phyloP scores from a whole-genome alignment of 2,113 vertebrate species.

The Sylvicapra grimmia region DNA sequence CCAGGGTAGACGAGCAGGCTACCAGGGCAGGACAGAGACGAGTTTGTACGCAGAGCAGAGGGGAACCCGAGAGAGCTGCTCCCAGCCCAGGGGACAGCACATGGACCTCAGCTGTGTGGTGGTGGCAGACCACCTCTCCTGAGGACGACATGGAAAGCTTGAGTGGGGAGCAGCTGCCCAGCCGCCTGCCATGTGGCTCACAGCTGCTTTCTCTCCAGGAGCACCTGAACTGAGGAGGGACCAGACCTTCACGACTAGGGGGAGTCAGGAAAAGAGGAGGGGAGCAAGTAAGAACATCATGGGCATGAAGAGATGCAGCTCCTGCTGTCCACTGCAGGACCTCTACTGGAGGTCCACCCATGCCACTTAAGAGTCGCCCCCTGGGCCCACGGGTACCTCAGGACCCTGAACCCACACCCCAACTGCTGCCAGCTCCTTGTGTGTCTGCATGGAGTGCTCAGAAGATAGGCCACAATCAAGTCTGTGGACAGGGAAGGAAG shows the following conservation, averaged over 20 bases:
- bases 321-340: not conserved
- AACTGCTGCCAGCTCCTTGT: not conserved
- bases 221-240: not conserved
- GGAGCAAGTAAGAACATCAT: not conserved
- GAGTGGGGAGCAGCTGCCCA: not conserved
- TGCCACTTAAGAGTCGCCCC: not conserved
- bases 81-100: not conserved
- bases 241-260: not conserved
- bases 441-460: not conserved
- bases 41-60: not conserved
- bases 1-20: not conserved
- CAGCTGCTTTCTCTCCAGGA: not conserved
- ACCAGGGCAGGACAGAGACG: not conserved
- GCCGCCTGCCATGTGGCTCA: not conserved
- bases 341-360: not conserved
- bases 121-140: not conserved
- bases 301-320: not conserved
- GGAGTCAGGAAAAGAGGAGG: not conserved
- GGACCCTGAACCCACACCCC: not conserved
- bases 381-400: not conserved
- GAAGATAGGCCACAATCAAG: not conserved
- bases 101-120: not conserved
- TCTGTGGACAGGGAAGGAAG: not conserved
- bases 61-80: not conserved
- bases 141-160: not conserved